Conservation (phyloP, 2,888 invertebrate genomes). For the Chymomyza procnemis region DNA sequence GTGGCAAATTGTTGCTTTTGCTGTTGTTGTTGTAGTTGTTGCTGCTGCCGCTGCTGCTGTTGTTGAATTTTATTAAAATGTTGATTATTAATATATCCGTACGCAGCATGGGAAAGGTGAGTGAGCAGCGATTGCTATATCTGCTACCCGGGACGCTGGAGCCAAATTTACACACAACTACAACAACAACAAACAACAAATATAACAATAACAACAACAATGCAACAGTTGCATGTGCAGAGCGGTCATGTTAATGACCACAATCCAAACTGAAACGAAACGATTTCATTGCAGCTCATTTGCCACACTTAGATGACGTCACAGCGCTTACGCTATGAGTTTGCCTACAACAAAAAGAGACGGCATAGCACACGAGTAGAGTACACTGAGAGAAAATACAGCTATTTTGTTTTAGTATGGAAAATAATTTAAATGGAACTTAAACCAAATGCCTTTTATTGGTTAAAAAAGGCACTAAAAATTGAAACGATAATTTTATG, state of each 20-base stretch:
- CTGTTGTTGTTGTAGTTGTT: conserved; percentile 12
- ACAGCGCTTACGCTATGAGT: conserved; percentile 8
- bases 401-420: too few species aligned
- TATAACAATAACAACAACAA: background rate
- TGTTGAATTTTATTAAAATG: conserved; percentile 46
- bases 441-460: too few species aligned
- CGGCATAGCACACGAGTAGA: background rate
- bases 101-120: conserved; percentile 37
- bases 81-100: conserved; percentile 65
- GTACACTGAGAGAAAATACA: background rate
- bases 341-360: background rate
- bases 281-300: conserved; percentile 46
- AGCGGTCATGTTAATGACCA: conserved; percentile 21
- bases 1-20: conserved; percentile 4
- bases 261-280: conserved; percentile 39
- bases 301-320: conserved; percentile 47
- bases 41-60: conserved; percentile 10
- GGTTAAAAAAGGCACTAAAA: too few species aligned
- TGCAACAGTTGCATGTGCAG: background rate
- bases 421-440: too few species aligned
- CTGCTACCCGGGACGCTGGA: background rate
- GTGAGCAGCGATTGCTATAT: conserved; percentile 34
- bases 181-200: background rate
- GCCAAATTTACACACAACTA: background rate
- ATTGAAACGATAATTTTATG: too few species aligned